Conservation (phyloP, 2,113 vertebrate genomes). For the Montifringilla adamsi region DNA sequence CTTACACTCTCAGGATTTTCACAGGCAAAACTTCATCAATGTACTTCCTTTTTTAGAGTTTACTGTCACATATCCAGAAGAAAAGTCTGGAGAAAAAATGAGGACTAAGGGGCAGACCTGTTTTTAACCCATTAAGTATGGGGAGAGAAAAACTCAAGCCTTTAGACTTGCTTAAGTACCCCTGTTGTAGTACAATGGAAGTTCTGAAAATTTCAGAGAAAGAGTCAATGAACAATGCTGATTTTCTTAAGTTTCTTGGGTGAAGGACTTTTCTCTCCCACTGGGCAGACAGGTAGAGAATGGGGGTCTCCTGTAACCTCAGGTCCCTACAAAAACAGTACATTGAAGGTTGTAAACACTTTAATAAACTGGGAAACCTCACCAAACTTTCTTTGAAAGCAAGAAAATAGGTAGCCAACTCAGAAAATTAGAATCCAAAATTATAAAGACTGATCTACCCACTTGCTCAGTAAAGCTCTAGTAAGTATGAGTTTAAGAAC, state of each 20-base stretch:
- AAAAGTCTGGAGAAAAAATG: neutral
- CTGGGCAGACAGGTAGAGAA: neutral
- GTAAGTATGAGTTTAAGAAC: neutral
- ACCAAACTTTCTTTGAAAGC: neutral
- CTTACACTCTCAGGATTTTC: neutral
- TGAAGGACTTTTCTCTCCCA: neutral
- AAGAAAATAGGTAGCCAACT: neutral
- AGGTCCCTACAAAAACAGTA: neutral
- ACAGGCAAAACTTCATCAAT: rapidly evolving
- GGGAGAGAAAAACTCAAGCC: neutral
- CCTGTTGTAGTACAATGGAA: neutral
- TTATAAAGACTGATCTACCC: neutral
- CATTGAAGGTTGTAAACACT: neutral
- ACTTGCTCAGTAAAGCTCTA: neutral
- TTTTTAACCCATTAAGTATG: neutral
- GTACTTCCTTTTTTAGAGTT: neutral
- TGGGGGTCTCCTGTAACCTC: neutral
- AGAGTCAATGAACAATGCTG: neutral
- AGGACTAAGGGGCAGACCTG: neutral
- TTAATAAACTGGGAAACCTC: neutral
- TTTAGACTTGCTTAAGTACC: neutral
- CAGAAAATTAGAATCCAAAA: neutral
- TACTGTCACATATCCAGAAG: neutral
- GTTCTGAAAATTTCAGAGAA: neutral
- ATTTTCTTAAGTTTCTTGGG: neutral